Conservation (phyloP, 2,888 invertebrate genomes). For the Zele albiditarsus region DNA sequence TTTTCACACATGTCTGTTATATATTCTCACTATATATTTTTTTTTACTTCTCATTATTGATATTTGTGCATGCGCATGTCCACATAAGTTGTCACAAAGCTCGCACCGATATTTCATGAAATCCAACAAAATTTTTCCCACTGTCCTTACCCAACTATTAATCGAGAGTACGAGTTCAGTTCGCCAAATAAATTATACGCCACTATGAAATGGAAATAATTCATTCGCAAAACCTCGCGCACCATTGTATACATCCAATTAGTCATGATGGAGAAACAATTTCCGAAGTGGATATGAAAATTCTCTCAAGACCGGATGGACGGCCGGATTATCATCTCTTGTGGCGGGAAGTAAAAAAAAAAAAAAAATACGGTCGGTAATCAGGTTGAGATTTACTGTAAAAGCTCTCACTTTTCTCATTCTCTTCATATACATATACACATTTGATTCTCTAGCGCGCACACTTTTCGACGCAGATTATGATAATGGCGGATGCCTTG, state of each 20-base stretch:
- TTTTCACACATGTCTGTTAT: neutral
- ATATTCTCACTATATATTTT: neutral
- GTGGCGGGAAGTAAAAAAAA: neutral
- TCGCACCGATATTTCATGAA: neutral
- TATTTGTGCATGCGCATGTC: constrained; percentile 16
- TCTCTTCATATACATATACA: neutral
- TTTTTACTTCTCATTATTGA: neutral
- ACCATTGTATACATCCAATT: constrained; percentile 14
- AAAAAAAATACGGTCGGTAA: neutral
- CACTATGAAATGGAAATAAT: neutral
- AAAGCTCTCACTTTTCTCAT: constrained; percentile 15
- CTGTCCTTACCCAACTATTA: neutral
- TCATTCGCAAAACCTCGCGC: neutral
- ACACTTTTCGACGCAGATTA: constrained; percentile 59
- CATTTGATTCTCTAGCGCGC: constrained; percentile 16
- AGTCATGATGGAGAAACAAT: constrained; percentile 23
- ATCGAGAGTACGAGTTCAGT: neutral
- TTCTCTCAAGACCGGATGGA: constrained; percentile 6
- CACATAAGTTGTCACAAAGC: neutral
- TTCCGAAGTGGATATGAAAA: constrained; percentile 24
- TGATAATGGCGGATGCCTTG: constrained; percentile 56
- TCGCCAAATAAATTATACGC: constrained; percentile 23
- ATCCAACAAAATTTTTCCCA: neutral
- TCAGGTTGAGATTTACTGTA: constrained; percentile 24
- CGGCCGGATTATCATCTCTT: constrained; percentile 18